Evolutionary conservation across 2,113 vertebrate species (phyloP), one percentile per base, ranked within the genome.

Genomic region (Trichechus manatus): DNA sequence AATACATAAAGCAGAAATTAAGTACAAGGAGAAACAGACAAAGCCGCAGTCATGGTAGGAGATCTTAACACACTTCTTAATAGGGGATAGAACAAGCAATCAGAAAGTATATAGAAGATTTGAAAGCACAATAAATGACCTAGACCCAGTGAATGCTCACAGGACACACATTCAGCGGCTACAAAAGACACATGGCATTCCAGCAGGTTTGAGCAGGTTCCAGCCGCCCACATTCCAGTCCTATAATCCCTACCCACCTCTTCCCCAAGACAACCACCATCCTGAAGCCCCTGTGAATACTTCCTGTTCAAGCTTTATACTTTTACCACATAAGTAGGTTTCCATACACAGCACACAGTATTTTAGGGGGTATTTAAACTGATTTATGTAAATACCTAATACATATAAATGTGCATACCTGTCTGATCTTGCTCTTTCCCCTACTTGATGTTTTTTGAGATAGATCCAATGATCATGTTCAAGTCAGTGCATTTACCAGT

Each of bases 131-230:
- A 72, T 36, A 20, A 72, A 72, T 68, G 31, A 68, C 31, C 11
- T 33, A 5, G 14, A 29, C 15, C 6, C 68, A n/a, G 2, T 0
- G 68, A 1, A 1, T 23, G 23, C n/a, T 74, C 70, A 39, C 3
- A 39, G 70, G 22, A 39, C 36, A 39, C 31, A 68, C n/a, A 22
- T 19, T 72, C 68, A 72, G 68, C 33, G 23, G 70, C 8, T 39
- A 9, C 15, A 39, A 39, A 74, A 74, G 70, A 74, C 36, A 72
- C 33, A 23, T 22, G 20, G 36, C 5, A 22, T 39, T 39, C 70
- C 70, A 39, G 36, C 70, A 74, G 36, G 20, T 74, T 74, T 20
- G 13, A 74, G 70, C n/a, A 74, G 70, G n/a, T 74, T 74, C 70
- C 70, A 39, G n/a, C n/a, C 19, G 33, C 70, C 70, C 36, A 39